These are phyloP conservation scores for Drosophila repleta DNA, from an alignment of 1,140 invertebrate genomes.

Conservation along the genomic window DNA sequence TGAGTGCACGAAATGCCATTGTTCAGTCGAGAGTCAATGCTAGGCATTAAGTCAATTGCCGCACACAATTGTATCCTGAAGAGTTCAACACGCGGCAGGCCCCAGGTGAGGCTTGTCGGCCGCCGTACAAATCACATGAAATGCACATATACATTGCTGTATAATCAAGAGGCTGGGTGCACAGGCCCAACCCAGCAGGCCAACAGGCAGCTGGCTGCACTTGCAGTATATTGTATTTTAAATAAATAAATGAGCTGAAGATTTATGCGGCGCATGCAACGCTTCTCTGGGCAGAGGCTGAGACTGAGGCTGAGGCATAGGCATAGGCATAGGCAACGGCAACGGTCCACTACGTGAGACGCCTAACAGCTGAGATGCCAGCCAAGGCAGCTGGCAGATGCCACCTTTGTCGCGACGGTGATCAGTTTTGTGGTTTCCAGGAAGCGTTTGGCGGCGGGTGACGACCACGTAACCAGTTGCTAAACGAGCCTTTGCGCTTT, in stretches of 20 bases:
- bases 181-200: slow-evolving; percentile 15
- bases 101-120: slow-evolving; percentile 42
- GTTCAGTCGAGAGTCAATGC: slow-evolving; percentile 19
- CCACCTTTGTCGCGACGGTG: slow-evolving; percentile 55
- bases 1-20: slow-evolving; percentile 12
- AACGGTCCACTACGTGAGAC: slow-evolving; percentile 42
- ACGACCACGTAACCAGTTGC: slow-evolving; percentile 70
- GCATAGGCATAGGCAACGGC: too few species aligned
- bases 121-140: slow-evolving; percentile 60
- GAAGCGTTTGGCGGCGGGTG: slow-evolving; percentile 58
- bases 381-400: slow-evolving; percentile 48
- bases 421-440: slow-evolving; percentile 57
- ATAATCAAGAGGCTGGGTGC: slow-evolving; percentile 1
- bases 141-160: slow-evolving; percentile 61
- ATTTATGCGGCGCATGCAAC: slow-evolving; percentile 74
- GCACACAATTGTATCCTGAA: slow-evolving; percentile 29
- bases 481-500: slow-evolving; percentile 68
- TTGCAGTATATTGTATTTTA: slow-evolving; percentile 42
- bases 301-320: background rate
- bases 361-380: slow-evolving; percentile 34
- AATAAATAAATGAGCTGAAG: slow-evolving; percentile 68
- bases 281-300: slow-evolving; percentile 22
- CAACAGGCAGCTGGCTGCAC: slow-evolving; percentile 23
- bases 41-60: slow-evolving; percentile 44
- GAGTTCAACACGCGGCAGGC: slow-evolving; percentile 9